These are phyloP conservation scores for Microplitis mediator DNA, from an alignment of 1,140 invertebrate genomes.

Conservation along the genomic window DNA sequence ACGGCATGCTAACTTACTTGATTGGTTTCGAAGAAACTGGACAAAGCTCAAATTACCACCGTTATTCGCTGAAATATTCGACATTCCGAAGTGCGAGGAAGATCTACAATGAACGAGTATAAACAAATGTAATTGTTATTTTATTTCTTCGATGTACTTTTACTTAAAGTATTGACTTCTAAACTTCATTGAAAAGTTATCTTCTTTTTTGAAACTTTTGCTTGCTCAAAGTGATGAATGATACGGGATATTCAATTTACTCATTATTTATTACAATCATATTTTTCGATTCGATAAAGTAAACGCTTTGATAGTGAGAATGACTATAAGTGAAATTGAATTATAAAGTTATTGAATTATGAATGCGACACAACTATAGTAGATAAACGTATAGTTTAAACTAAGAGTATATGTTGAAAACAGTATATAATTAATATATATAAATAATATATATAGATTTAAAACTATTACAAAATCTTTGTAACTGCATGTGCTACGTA, in stretches of 20 bases:
- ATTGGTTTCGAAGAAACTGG: constrained; percentile 92
- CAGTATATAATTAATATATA: neutral
- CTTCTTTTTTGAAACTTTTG: constrained; percentile 1
- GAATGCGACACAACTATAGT: neutral
- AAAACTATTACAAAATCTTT: constrained; percentile 40
- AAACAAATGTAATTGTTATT: neutral
- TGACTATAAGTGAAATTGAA: neutral
- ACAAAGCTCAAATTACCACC: constrained; percentile 83
- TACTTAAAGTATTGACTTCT: neutral
- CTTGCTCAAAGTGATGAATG: constrained; percentile 15
- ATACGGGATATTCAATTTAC: neutral
- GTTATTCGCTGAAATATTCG: constrained; percentile 95
- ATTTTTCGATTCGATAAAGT: neutral
- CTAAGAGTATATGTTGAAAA: neutral
- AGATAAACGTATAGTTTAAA: constrained; percentile 22
- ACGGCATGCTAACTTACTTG: constrained; percentile 83
- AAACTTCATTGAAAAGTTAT: neutral
- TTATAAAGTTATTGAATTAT: neutral
- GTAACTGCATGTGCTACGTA: constrained; percentile 56
- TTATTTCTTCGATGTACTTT: neutral
- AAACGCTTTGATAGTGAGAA: neutral
- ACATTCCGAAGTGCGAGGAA: constrained; percentile 91
- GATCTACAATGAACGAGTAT: constrained; percentile 66
- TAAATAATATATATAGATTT: neutral
- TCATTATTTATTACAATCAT: neutral